Conservation (phyloP, 2,888 invertebrate genomes). For the Pachydiplax longipennis region DNA sequence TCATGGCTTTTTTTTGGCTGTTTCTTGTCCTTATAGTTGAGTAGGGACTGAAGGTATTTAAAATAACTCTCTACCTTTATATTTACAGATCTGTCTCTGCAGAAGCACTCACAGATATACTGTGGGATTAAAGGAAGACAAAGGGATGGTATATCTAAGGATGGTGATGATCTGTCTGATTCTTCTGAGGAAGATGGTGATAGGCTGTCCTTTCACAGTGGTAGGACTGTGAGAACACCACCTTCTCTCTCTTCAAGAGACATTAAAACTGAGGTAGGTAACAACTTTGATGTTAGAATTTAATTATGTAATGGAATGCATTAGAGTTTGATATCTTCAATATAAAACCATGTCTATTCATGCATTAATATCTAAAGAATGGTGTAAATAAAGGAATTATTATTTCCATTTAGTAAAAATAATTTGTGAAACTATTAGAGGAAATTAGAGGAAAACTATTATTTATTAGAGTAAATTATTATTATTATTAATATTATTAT, state of each 20-base stretch:
- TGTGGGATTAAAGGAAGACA: slow-evolving; percentile 5
- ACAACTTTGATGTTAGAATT: not conserved
- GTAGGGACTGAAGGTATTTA: no score
- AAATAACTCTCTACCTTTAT: not conserved
- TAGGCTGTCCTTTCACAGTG: not conserved
- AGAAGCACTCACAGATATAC: not conserved
- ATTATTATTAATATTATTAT: no score
- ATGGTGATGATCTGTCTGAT: slow-evolving; percentile 8
- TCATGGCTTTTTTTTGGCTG: no score
- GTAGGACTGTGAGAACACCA: not conserved
- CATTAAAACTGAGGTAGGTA: slow-evolving; percentile 16
- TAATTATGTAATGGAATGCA: no score
- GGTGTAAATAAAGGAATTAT: no score
- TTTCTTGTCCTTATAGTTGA: no score
- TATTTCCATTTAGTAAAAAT: no score
- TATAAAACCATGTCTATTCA: no score
- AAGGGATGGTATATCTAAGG: not conserved
- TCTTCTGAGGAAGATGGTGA: slow-evolving; percentile 19
- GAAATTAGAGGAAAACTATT: no score
- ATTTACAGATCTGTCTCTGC: not conserved
- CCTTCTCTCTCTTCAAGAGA: not conserved
- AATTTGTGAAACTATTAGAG: no score
- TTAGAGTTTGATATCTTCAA: not conserved
- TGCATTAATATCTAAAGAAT: no score
- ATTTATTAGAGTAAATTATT: no score